These are phyloP conservation scores for Zeus faber DNA, from an alignment of 2,113 vertebrate species.

Conservation along the genomic window DNA sequence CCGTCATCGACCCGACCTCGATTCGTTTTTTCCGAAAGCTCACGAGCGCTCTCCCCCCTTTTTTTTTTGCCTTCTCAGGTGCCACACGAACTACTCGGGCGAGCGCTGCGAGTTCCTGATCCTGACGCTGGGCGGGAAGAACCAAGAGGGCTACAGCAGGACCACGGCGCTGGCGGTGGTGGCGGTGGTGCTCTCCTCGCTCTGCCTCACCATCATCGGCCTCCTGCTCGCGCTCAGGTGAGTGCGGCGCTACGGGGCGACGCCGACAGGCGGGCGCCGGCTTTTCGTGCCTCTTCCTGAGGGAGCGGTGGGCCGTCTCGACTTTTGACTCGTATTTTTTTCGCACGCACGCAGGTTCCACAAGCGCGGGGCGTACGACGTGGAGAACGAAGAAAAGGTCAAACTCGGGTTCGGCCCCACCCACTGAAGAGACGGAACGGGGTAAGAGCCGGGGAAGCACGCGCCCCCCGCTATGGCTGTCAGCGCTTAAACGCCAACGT, in stretches of 20 bases:
- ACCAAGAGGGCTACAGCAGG: conserved; percentile 79
- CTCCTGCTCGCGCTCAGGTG: conserved; percentile 91
- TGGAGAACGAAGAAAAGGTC: conserved; percentile 95
- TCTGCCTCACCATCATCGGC: conserved; percentile 89
- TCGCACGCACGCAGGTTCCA: conserved; percentile 81
- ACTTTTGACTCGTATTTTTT: too few species aligned
- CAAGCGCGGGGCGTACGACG: conserved; percentile 90
- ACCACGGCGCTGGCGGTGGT: conserved; percentile 90
- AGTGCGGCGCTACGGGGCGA: conserved; percentile 41
- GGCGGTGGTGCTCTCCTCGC: conserved; percentile 88
- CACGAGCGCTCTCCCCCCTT: background rate
- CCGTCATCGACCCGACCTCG: background rate
- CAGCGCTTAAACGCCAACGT: too few species aligned
- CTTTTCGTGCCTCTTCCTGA: too few species aligned
- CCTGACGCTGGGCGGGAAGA: conserved; percentile 77
- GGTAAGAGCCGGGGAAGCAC: too few species aligned
- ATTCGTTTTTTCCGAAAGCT: too few species aligned
- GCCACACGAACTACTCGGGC: conserved; percentile 83
- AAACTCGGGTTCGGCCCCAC: conserved; percentile 86
- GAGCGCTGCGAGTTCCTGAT: conserved; percentile 85
- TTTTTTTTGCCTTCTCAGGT: conserved; percentile 62
- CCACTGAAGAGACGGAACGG: conserved; percentile 75
- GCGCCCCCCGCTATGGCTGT: too few species aligned
- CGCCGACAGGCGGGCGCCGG: too few species aligned
- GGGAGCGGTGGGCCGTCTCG: too few species aligned